Conservation (phyloP, 2,888 invertebrate species). For the Cataglyphis livida region DNA sequence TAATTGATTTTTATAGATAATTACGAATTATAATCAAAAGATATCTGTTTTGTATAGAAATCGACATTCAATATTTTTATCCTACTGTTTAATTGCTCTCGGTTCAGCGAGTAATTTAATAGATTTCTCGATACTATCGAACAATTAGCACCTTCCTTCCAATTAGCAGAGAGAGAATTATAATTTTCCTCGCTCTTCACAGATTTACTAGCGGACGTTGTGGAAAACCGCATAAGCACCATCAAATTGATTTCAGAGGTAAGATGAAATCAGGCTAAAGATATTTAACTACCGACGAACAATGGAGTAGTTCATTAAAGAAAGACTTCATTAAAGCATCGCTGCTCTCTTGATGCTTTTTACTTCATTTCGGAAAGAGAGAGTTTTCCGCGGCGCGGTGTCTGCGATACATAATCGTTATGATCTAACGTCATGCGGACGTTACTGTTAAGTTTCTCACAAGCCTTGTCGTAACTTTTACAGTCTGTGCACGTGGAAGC, state of each 20-base stretch:
- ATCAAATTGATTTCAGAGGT: conserved; percentile 83
- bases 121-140: neutral
- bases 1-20: conserved; percentile 15
- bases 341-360: neutral
- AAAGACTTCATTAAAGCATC: conserved; percentile 17
- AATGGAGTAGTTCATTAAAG: conserved; percentile 7
- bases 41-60: neutral
- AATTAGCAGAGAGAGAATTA: conserved; percentile 19
- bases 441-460: conserved; percentile 25
- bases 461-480: conserved; percentile 72
- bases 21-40: neutral
- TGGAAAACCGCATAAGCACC: conserved; percentile 83
- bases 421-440: conserved; percentile 11
- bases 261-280: conserved; percentile 59
- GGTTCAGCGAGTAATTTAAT: conserved; percentile 2
- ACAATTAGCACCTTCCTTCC: conserved; percentile 13
- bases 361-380: neutral
- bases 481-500: conserved; percentile 91
- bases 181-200: conserved; percentile 60
- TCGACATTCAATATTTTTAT: neutral
- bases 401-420: conserved; percentile 20
- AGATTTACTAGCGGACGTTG: conserved; percentile 84
- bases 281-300: conserved; percentile 2
- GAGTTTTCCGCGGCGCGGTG: conserved; percentile 12
- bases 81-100: neutral